Evolutionary conservation across 2,888 invertebrate species (phyloP).

Genomic region (Molorchus minor): DNA sequence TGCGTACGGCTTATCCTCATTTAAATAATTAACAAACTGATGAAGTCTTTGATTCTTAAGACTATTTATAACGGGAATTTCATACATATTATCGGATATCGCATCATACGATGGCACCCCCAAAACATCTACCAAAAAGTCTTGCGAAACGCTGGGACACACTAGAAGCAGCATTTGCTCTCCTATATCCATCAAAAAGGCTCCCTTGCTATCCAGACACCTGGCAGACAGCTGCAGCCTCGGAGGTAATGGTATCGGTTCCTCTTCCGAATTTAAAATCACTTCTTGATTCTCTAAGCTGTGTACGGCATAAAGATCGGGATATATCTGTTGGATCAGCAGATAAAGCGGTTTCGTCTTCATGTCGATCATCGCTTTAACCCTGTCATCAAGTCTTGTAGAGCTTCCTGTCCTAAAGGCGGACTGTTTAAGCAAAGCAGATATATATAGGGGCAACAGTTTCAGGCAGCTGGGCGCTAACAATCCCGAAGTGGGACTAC

Average conservation of each 20-base stretch:
- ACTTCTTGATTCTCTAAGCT: slow-evolving; percentile 64
- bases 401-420: slow-evolving; percentile 90
- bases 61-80: slow-evolving; percentile 81
- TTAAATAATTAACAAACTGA: slow-evolving; percentile 82
- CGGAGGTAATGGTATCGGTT: slow-evolving; percentile 72
- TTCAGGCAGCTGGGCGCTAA: slow-evolving; percentile 80
- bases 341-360: slow-evolving; percentile 85
- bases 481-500: slow-evolving; percentile 70
- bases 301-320: slow-evolving; percentile 91
- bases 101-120: slow-evolving; percentile 78
- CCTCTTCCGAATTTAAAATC: slow-evolving; percentile 55
- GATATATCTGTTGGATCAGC: slow-evolving; percentile 88
- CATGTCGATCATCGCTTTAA: slow-evolving; percentile 92
- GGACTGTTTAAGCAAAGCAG: slow-evolving; percentile 88
- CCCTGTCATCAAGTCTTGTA: slow-evolving; percentile 91
- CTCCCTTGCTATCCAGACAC: slow-evolving; percentile 83
- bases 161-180: slow-evolving; percentile 84
- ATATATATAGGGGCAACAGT: slow-evolving; percentile 87
- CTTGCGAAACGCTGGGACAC: slow-evolving; percentile 78
- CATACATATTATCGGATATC: slow-evolving; percentile 80
- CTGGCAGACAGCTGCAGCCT: slow-evolving; percentile 87
- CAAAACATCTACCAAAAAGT: slow-evolving; percentile 80
- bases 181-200: slow-evolving; percentile 91
- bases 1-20: slow-evolving; percentile 84
- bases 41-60: slow-evolving; percentile 78